These are phyloP conservation scores for Atherix ibis DNA, from an alignment of 2,888 invertebrate species.

Conservation along the genomic window DNA sequence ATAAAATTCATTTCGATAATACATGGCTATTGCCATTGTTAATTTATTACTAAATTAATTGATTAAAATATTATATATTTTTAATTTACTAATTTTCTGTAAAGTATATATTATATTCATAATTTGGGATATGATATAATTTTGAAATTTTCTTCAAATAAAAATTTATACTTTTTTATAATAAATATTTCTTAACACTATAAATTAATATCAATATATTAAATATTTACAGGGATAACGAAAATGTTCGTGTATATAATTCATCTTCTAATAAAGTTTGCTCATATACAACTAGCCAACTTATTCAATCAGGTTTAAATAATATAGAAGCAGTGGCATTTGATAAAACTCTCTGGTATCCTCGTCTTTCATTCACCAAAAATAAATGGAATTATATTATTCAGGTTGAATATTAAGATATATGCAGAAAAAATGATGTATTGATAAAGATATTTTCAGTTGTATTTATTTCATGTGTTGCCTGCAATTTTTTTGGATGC, in stretches of 20 bases:
- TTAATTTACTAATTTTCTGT: too few species aligned
- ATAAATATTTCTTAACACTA: not conserved
- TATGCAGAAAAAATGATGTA: not conserved
- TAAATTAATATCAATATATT: not conserved
- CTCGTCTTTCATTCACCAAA: not conserved
- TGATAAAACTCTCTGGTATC: not conserved
- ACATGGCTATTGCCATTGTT: too few species aligned
- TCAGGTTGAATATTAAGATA: not conserved
- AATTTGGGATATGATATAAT: too few species aligned
- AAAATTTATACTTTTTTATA: too few species aligned
- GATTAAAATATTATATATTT: too few species aligned
- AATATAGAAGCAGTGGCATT: not conserved
- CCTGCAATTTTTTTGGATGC: conserved; percentile 64
- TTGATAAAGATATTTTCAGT: conserved; percentile 22
- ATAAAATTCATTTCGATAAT: too few species aligned
- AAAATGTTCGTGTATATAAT: not conserved
- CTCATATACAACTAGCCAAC: not conserved
- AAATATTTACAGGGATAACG: not conserved
- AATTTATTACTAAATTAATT: too few species aligned
- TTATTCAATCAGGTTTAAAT: too few species aligned
- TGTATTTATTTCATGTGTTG: conserved; percentile 56
- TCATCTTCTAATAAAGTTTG: not conserved
- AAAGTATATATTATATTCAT: too few species aligned
- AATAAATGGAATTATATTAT: not conserved
- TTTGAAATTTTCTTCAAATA: too few species aligned